Base-by-base conservation (phyloP, 1,140 invertebrate genomes). In the Caenorhabditis tropicalis region DNA sequence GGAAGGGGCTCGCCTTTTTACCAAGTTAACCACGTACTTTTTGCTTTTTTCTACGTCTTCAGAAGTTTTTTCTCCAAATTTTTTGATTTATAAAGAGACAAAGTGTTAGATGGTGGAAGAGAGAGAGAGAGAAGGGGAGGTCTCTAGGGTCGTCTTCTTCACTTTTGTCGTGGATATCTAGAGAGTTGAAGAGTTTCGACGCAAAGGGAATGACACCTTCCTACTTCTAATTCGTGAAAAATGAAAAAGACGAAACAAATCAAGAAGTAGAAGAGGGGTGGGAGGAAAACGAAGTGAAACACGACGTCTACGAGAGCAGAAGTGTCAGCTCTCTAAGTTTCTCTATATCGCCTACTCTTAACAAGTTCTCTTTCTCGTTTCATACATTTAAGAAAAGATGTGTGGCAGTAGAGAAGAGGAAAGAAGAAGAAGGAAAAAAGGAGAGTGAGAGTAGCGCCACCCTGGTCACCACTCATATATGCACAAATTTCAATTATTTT, bases 401-500 rank as follows among this genome's bases (percentile, higher is more conserved):
- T 74, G 65, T 74, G 36, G 12, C n/a, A 19, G 31, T 4, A 33
- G 15, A 43, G 65, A 6, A 15, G n/a, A 19, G 15, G 36, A 24
- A 16, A 16, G 31, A 19, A 39, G 31, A 65, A n/a, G 27, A 31
- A 19, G 36, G 4, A 19, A 19, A 39, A 19, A 65, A n/a, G 27
- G n/a, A 19, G 36, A 74, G 65, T 74, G 65, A 74, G 65, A 74
- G 36, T 74, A 74, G 65, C 36, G 65, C 65, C 65, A 74, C 65
- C 65, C 65, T 43, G 65, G 36, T n/a, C 65, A 74, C 65, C 65
- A 43, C 65, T 74, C 65, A 74, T 74, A 74, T 74, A 74, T 74
- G 65, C 65, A 74, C 65, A 74, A 74, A 74, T 74, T 74, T 74
- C 65, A 74, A 74, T 74, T 74, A 74, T 74, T 74, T 74, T 74